Evolutionary conservation across 2,113 vertebrate genomes (phyloP), one percentile per base, ranked within the genome.

Genomic region (Lepus timidus): DNA sequence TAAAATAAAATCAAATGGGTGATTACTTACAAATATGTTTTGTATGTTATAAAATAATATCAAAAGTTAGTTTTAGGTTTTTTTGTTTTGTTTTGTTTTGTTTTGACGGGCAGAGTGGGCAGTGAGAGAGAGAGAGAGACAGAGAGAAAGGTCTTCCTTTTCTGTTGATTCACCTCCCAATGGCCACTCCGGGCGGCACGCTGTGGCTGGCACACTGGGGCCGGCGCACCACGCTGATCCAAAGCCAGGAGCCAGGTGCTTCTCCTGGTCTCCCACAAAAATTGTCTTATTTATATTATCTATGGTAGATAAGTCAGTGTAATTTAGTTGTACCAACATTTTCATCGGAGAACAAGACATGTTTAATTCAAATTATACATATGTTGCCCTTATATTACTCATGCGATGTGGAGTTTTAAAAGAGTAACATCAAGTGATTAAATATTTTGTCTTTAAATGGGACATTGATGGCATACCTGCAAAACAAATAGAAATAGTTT

Each of bases 401-500:
- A 29, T 36, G 2, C 27, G 11, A 11, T 49, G 1, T 9, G 36
- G 0, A 29, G 67, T n/a, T 82, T 85, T 67, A 75, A 22, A 86
- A 10, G 0, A 80, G 0, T 71, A 39, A 51, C 13, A 16, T 49
- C 49, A 73, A 76, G 27, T 49, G 23, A 73, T 52, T 36, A 23
- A 44, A 78, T 1, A 0, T 10, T 83, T 27, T 44, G 23, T 27
- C 61, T 83, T 85, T 62, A 81, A 96, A 23, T 27, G 87, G 31
- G 36, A 44, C 23, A 19, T 36, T 73, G 49, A 95, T 94, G 44
- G 27, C 36, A 89, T 81, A 31, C 20, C 25, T 29, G 20, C 25
- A 83, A 68, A 92, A 2, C 39, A 85, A 88, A 61, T 19, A 70
- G 71, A 91, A 85, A 83, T 65, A 12, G n/a, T 76, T 92, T 74